Base-by-base conservation (phyloP, 2,113 vertebrate genomes). In the Ammodytes marinus region DNA sequence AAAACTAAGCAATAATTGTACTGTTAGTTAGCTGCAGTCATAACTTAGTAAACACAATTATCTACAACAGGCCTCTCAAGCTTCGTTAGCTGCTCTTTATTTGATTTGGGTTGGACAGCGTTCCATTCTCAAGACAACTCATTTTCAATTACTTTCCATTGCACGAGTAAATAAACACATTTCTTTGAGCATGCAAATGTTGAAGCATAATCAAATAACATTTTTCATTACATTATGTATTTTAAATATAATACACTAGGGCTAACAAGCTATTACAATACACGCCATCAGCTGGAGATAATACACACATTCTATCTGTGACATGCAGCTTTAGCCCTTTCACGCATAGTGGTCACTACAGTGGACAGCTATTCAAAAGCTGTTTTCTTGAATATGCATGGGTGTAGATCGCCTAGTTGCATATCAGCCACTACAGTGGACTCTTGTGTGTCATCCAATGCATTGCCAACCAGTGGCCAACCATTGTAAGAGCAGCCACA, bases 1-100 rank as follows among this genome's bases (percentile, higher is more conserved):
- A 45, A 59, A 57, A 47, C 27, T 35, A n/a, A 15, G 46, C 53
- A 50, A 37, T 47, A 68, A 53, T 61, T 52, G 43, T 54, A 39
- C 13, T 17, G 61, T 57, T 69, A 72, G 64, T 75, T 53, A 50
- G 64, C n/a, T 55, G 7, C 27, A 50, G 8, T 61, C 11, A 19
- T 14, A 19, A 35, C 9, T 60, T 37, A 39, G 54, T 5, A 71
- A 40, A 11, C 7, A 7, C 42, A 42, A 61, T 15, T 15, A 60
- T 6, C 12, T 15, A n/a, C 59, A 61, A 43, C 15, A 11, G 42
- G 46, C 3, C 46, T 40, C 19, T 39, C 57, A 19, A 15, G 42
- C 3, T n/a, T 14, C 0, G 2, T 14, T 14, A 37, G 55, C 11
- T 58, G 55, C 12, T 49, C 2, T 49, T 17, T 3, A 47, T 27